Evolutionary conservation across 2,797 vertebrate species (phyloP), one percentile per base, ranked within the genome.

Genomic region (Danio choprae): DNA sequence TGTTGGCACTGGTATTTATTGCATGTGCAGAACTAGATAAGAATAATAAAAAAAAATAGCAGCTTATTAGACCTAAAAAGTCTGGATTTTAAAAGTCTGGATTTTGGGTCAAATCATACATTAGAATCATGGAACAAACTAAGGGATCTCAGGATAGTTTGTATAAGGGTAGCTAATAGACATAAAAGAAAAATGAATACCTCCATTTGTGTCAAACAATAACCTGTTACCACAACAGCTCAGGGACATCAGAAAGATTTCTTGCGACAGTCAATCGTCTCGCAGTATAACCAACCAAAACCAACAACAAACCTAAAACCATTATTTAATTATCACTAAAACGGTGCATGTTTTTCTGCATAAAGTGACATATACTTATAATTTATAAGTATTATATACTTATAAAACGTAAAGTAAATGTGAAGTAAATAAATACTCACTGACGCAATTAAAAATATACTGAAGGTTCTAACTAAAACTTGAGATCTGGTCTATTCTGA

Each of bases 371-470:
- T 58, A 16, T 48, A 43, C n/a, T 13, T n/a, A 8, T 59, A 69
- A n/a, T n/a, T n/a, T n/a, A n/a, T n/a, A n/a, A n/a, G n/a, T n/a
- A n/a, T n/a, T n/a, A n/a, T n/a, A n/a, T n/a, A n/a, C n/a, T n/a
- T n/a, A n/a, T 29, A 29, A 29, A 1, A 29, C 29, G 29, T 29
- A 3, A 29, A 29, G 29, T 29, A 29, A 29, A 40, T 51, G 48
- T 2, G 53, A 53, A 6, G 4, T 12, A 40, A 65, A 75, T 53
- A 64, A 53, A 75, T 53, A 74, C n/a, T n/a, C n/a, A n/a, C n/a
- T n/a, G n/a, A 51, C 5, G 18, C 16, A 74, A 43, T 22, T 41
- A 20, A 50, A n/a, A 62, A 44, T 48, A 74, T 8, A 62, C 4
- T 36, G 22, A 44, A 50, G 44, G 46, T 13, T 18, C 36, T 22